These are phyloP conservation scores for Lordiphosa fenestrarum DNA, from an alignment of 2,888 invertebrate genomes.

Conservation along the genomic window DNA sequence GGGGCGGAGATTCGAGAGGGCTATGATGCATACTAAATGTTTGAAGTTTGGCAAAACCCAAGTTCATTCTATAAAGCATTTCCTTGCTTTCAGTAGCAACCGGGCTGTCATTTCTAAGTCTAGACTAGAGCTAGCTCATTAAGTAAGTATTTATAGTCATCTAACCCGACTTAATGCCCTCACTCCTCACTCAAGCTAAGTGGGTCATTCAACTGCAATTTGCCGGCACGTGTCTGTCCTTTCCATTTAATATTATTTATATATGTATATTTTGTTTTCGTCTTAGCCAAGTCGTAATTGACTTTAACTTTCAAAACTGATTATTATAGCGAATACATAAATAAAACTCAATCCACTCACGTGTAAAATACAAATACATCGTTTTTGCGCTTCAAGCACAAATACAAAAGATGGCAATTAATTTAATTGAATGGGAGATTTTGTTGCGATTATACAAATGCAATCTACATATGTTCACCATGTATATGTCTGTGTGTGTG, in stretches of 20 bases:
- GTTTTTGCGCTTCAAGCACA: conserved; percentile 44
- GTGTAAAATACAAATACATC: conserved; percentile 5
- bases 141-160: too few relatives aligned
- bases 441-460: conserved; percentile 46
- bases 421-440: conserved; percentile 66
- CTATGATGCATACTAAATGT: too few relatives aligned
- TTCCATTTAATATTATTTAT: conserved; percentile 14
- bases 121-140: too few relatives aligned
- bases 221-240: conserved; percentile 18
- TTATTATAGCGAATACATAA: conserved; percentile 19
- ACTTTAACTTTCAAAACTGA: conserved; percentile 18
- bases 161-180: too few relatives aligned
- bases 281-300: conserved; percentile 16
- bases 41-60: too few relatives aligned
- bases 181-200: conserved; percentile 43
- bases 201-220: conserved; percentile 16
- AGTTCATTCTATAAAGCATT: too few relatives aligned
- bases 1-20: too few relatives aligned
- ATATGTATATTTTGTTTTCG: conserved; percentile 17
- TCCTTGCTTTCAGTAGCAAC: too few relatives aligned
- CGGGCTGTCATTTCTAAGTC: too few relatives aligned
- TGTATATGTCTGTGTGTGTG: background rate
- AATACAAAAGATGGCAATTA: conserved; percentile 56
- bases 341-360: conserved; percentile 7
- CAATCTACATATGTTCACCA: conserved; percentile 4